phyloP scores from a whole-genome alignment of 1,140 invertebrate species.

The Hyles vespertilio region DNA sequence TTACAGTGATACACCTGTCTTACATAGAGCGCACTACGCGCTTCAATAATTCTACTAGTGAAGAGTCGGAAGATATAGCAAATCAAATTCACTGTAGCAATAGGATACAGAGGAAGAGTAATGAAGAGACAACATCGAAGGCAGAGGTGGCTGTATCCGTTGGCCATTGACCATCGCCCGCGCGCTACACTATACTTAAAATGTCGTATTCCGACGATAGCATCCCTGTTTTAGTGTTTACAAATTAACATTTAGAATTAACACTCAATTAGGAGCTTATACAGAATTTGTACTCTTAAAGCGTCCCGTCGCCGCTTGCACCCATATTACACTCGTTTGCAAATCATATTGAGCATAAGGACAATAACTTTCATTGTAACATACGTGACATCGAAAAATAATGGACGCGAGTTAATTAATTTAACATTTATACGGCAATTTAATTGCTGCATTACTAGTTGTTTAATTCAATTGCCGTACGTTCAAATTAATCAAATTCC shows the following conservation, averaged over 20 bases:
- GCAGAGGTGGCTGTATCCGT: constrained; percentile 41
- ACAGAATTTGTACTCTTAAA: constrained; percentile 77
- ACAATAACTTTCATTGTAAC: no score
- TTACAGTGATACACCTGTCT: constrained; percentile 53
- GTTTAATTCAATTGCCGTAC: not conserved
- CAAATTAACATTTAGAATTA: constrained; percentile 67
- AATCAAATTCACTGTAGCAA: constrained; percentile 65
- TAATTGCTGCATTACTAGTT: no score
- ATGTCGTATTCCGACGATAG: constrained; percentile 44
- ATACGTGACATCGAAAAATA: no score
- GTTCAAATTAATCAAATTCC: not conserved
- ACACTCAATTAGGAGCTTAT: constrained; percentile 74
- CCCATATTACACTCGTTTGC: constrained; percentile 30
- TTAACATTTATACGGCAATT: no score
- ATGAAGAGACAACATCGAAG: constrained; percentile 69
- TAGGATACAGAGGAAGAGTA: constrained; percentile 62
- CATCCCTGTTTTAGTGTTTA: constrained; percentile 64
- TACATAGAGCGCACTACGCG: constrained; percentile 27
- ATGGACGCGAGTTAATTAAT: no score
- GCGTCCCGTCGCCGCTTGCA: constrained; percentile 62
- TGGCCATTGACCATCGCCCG: constrained; percentile 35
- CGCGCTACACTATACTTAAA: constrained; percentile 32
- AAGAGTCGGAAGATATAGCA: constrained; percentile 53
- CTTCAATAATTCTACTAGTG: constrained; percentile 33
- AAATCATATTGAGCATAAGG: no score